A percentile compares a stretch with the other conserved stretches of the same genome.
These are phyloP conservation scores for Lapara coniferarum DNA, from an alignment of 2,888 invertebrate genomes.

Conservation along the genomic window DNA sequence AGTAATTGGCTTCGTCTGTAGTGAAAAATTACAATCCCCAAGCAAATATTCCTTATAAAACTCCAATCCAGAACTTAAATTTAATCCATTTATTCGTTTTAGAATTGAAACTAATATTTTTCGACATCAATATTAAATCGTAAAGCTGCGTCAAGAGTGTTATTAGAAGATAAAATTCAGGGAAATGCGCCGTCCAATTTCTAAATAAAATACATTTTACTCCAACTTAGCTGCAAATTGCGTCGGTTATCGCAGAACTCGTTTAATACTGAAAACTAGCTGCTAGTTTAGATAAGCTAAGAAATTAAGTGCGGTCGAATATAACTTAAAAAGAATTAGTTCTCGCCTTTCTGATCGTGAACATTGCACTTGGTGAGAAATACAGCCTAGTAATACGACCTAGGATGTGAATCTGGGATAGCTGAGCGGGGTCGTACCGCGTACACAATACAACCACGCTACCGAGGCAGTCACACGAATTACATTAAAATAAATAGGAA, in stretches of 20 bases:
- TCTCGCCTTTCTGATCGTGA: too few relatives aligned
- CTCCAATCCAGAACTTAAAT: background rate
- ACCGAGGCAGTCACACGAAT: too few relatives aligned
- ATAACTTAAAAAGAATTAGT: too few relatives aligned
- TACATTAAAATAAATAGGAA: too few relatives aligned
- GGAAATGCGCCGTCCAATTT: slow-evolving; percentile 1
- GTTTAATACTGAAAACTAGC: background rate
- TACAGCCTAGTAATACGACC: too few relatives aligned
- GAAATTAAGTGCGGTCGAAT: background rate
- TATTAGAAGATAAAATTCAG: slow-evolving; percentile 17
- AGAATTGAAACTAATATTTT: background rate
- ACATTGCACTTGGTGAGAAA: too few relatives aligned
- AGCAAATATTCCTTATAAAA: too few relatives aligned
- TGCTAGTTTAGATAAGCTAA: background rate
- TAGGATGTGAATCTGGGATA: too few relatives aligned
- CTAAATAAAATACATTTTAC: slow-evolving; percentile 10
- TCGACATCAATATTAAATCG: background rate
- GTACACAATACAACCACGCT: too few relatives aligned
- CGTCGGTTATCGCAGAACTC: background rate
- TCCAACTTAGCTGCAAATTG: background rate
- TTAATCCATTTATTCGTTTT: background rate
- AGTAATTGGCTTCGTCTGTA: too few relatives aligned
- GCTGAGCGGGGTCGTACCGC: too few relatives aligned
- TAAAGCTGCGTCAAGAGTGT: slow-evolving; percentile 5
- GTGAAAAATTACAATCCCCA: too few relatives aligned